Evolutionary conservation across 2,888 invertebrate species (phyloP).

Genomic region (Cerastis leucographa): DNA sequence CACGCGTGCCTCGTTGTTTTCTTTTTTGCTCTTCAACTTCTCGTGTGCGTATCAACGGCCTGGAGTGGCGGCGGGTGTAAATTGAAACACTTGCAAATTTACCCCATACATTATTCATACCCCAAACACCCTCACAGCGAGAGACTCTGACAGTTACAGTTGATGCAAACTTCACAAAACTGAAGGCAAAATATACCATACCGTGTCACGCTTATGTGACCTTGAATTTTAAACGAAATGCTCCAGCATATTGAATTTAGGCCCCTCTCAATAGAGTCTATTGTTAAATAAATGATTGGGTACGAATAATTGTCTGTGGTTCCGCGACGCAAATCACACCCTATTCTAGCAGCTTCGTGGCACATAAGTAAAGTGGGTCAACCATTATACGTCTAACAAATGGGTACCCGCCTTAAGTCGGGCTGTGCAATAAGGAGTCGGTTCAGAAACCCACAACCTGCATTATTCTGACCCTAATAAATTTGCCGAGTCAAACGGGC

Average conservation of each 20-base stretch:
- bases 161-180: slow-evolving; percentile 81
- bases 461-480: slow-evolving; percentile 90
- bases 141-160: slow-evolving; percentile 82
- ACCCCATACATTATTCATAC: slow-evolving; percentile 90
- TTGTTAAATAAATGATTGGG: slow-evolving; percentile 72
- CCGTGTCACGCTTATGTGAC: slow-evolving; percentile 60
- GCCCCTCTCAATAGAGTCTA: slow-evolving; percentile 65
- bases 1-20: slow-evolving; percentile 82
- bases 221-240: slow-evolving; percentile 64
- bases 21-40: slow-evolving; percentile 88
- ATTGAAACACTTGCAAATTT: slow-evolving; percentile 91
- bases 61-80: slow-evolving; percentile 88
- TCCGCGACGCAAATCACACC: slow-evolving; percentile 83
- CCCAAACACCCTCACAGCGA: slow-evolving; percentile 84
- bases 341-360: slow-evolving; percentile 79
- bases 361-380: slow-evolving; percentile 88
- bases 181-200: slow-evolving; percentile 76
- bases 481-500: slow-evolving; percentile 87
- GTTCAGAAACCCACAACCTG: slow-evolving; percentile 88
- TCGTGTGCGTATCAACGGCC: slow-evolving; percentile 85
- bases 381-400: slow-evolving; percentile 89
- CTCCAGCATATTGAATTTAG: slow-evolving; percentile 62
- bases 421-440: slow-evolving; percentile 87
- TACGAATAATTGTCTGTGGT: slow-evolving; percentile 77
- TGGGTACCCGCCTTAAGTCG: slow-evolving; percentile 85